These are phyloP conservation scores for Otus sunia DNA, from an alignment of 2,113 vertebrate species.

Conservation along the genomic window DNA sequence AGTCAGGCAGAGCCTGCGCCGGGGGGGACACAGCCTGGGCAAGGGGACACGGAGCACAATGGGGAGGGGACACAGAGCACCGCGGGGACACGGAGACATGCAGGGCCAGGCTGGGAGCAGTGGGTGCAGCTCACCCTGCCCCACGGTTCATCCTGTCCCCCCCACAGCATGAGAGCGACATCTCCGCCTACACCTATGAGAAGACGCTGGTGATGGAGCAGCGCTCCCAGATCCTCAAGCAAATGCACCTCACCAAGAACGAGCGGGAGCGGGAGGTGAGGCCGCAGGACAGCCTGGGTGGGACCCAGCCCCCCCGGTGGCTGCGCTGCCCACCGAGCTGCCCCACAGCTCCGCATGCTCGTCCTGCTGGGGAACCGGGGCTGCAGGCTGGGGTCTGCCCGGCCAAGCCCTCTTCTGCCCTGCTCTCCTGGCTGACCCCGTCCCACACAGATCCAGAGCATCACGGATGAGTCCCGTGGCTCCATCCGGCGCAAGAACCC, in stretches of 20 bases:
- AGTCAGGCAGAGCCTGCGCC: background rate
- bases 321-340: accelerated
- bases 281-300: background rate
- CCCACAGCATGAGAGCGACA: constrained; percentile 93
- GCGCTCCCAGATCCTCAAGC: constrained; percentile 96
- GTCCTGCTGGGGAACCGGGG: background rate
- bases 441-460: constrained; percentile 89
- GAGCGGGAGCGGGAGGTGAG: constrained; percentile 95
- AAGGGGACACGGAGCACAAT: too few relatives aligned
- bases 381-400: background rate
- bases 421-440: background rate
- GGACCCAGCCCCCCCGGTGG: background rate
- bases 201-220: constrained; percentile 99
- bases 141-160: background rate
- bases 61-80: background rate
- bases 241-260: constrained; percentile 97
- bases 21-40: background rate
- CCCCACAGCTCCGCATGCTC: background rate
- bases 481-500: constrained; percentile 96
- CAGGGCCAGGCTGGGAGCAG: background rate
- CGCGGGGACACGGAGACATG: accelerated
- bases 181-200: constrained; percentile 98
- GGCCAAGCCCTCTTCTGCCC: background rate
- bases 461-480: constrained; percentile 93
- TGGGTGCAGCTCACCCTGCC: background rate